A percentile compares a stretch with the other conserved stretches of the same genome.
phyloP scores from a whole-genome alignment of 2,797 vertebrate genomes.

The Molossus alvarezi region DNA sequence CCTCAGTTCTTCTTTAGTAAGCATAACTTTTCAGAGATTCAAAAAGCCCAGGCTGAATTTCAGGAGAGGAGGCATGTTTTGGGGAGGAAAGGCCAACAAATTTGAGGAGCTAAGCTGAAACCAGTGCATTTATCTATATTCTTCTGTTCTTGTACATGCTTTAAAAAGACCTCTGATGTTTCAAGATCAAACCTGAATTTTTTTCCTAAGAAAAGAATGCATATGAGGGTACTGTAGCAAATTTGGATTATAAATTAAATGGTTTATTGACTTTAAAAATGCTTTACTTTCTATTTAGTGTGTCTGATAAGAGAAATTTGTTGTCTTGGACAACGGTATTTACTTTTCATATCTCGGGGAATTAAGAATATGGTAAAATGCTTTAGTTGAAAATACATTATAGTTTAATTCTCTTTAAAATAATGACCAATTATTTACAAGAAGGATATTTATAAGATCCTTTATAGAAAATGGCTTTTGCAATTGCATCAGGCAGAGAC shows the following conservation, averaged over 20 bases:
- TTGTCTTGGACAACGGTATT: background rate
- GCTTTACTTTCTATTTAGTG: background rate
- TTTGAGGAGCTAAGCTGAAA: background rate
- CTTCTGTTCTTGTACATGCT: background rate
- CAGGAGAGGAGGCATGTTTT: background rate
- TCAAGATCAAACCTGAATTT: background rate
- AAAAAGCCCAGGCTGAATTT: background rate
- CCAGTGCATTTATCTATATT: background rate
- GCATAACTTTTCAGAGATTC: background rate
- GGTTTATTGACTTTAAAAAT: constrained; percentile 22
- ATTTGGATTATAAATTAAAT: background rate
- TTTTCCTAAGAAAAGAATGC: background rate
- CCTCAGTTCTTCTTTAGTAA: background rate
- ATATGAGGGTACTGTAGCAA: background rate
- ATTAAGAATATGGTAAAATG: background rate
- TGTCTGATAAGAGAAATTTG: background rate
- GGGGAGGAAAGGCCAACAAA: background rate
- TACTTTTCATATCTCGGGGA: background rate
- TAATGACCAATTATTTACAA: background rate
- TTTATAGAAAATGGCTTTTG: background rate
- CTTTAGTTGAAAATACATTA: background rate
- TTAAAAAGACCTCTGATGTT: background rate
- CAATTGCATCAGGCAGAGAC: rapidly evolving
- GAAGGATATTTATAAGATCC: background rate
- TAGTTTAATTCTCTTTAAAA: constrained; percentile 12